A percentile compares a stretch with the other conserved stretches of the same genome.
Evolutionary conservation across 2,113 vertebrate species (phyloP).

Genomic region (Semnornis frantzii): DNA sequence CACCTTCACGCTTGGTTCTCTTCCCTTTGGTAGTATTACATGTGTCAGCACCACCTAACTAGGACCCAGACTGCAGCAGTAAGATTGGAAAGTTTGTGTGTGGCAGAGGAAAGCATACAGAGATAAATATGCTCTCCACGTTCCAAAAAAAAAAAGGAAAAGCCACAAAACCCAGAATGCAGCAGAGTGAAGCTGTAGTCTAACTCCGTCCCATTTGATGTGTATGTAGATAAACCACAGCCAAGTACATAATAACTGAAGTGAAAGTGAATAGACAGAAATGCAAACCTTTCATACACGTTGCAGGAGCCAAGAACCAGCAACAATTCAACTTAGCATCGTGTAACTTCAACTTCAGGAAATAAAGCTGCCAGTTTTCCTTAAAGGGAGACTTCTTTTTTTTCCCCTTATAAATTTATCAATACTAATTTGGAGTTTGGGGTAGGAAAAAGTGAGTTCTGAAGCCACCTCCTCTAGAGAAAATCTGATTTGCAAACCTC

Average conservation of each 20-base stretch:
- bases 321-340: neutral
- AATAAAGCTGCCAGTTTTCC: neutral
- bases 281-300: neutral
- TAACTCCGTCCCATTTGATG: neutral
- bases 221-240: neutral
- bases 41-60: neutral
- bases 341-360: neutral
- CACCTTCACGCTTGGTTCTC: neutral
- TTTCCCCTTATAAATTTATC: neutral
- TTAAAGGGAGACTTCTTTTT: neutral
- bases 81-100: neutral
- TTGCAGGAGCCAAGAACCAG: neutral
- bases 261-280: neutral
- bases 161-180: neutral
- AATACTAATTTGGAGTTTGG: neutral
- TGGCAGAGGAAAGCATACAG: neutral
- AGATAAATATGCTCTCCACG: neutral
- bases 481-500: neutral
- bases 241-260: neutral
- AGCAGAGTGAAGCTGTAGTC: neutral
- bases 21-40: neutral
- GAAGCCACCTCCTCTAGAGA: neutral
- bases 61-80: neutral
- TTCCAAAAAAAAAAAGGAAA: neutral
- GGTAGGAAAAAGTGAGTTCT: neutral